These are phyloP conservation scores for Pollenia amentaria DNA, from an alignment of 2,888 invertebrate species.

Conservation along the genomic window DNA sequence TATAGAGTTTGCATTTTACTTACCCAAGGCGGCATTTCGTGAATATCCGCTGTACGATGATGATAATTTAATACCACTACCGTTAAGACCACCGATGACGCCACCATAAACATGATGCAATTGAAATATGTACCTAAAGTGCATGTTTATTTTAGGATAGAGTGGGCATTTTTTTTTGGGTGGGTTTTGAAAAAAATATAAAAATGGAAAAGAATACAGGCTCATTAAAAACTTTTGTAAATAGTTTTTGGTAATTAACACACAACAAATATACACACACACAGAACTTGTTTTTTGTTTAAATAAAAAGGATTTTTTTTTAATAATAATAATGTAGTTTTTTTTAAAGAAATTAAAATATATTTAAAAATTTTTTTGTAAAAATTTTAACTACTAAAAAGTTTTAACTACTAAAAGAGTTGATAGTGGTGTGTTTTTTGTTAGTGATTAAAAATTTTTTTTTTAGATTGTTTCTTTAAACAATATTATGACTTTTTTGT, in stretches of 20 bases:
- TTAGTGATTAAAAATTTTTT: constrained; percentile 28
- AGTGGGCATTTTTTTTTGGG: background rate
- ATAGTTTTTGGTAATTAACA: constrained; percentile 48
- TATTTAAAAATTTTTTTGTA: constrained; percentile 40
- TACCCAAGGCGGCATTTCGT: constrained; percentile 98
- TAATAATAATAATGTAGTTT: constrained; percentile 34
- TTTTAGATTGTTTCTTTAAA: constrained; percentile 13
- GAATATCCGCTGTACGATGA: constrained; percentile 97
- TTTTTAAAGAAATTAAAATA: constrained; percentile 46
- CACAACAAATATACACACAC: constrained; percentile 68
- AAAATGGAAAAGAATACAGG: constrained; percentile 56
- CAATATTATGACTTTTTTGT: background rate
- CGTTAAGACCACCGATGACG: constrained; percentile 98
- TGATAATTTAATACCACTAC: constrained; percentile 99
- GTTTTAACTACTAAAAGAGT: constrained; percentile 22
- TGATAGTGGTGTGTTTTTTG: constrained; percentile 30
- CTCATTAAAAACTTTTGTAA: constrained; percentile 41
- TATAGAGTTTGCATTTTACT: constrained; percentile 83
- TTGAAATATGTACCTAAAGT: constrained; percentile 97
- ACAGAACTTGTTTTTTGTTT: constrained; percentile 59
- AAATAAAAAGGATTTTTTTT: constrained; percentile 76
- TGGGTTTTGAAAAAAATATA: constrained; percentile 79
- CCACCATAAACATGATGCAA: constrained; percentile 99
- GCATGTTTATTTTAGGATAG: constrained; percentile 70
- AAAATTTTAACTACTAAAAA: constrained; percentile 56